Conservation (phyloP, 2,797 vertebrate species). For the Ctenopoma multispine region DNA sequence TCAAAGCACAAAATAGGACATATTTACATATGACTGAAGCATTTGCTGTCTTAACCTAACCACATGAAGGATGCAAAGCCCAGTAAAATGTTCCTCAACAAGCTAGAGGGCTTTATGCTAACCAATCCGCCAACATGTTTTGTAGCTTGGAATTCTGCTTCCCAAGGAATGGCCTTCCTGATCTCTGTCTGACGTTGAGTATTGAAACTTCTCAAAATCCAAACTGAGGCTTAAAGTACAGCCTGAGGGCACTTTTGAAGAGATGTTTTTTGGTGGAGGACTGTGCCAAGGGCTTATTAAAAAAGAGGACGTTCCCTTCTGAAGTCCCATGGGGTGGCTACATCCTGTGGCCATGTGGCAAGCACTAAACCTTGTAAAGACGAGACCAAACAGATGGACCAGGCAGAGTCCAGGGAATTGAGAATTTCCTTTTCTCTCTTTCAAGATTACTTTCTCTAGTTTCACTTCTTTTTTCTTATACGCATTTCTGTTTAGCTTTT, state of each 20-base stretch:
- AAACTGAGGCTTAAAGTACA: slow-evolving; percentile 29
- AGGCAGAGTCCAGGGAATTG: slow-evolving; percentile 48
- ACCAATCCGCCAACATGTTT: slow-evolving; percentile 16
- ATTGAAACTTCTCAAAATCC: slow-evolving; percentile 18
- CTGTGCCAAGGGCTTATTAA: slow-evolving; percentile 59
- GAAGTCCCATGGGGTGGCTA: slow-evolving; percentile 56
- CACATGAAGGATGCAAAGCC: background rate
- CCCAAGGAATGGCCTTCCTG: slow-evolving; percentile 8
- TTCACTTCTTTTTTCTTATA: slow-evolving; percentile 24
- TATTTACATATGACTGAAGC: too few relatives aligned
- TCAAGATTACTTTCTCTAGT: slow-evolving; percentile 29
- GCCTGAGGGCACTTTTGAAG: slow-evolving; percentile 31
- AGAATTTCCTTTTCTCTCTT: slow-evolving; percentile 43
- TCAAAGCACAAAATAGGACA: background rate
- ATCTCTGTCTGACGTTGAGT: slow-evolving; percentile 13
- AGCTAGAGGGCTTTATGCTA: background rate
- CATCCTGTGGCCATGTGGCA: slow-evolving; percentile 64
- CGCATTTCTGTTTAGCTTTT: slow-evolving; percentile 30
- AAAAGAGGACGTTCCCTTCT: slow-evolving; percentile 66
- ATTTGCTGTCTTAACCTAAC: background rate
- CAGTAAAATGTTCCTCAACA: background rate
- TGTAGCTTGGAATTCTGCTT: slow-evolving; percentile 20
- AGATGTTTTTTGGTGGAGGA: slow-evolving; percentile 6
- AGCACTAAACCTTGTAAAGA: slow-evolving; percentile 47
- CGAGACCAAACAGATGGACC: slow-evolving; percentile 67